These are phyloP conservation scores for Icerya purchasi DNA, from an alignment of 2,888 invertebrate genomes.

Conservation along the genomic window DNA sequence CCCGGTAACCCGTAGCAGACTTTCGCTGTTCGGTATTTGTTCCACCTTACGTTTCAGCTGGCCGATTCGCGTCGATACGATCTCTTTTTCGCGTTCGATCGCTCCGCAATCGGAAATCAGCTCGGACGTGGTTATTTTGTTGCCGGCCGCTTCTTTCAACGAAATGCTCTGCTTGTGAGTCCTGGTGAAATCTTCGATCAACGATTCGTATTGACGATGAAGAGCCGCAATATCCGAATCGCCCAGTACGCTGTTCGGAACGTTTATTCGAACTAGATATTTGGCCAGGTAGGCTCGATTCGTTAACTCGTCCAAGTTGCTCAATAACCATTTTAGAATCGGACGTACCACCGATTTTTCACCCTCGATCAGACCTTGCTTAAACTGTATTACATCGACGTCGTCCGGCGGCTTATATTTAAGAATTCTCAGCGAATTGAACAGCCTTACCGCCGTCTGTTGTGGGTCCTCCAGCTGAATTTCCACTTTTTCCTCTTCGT, in stretches of 20 bases:
- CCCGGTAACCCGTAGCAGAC: constrained; percentile 31
- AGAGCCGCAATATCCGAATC: constrained; percentile 51
- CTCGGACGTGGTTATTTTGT: constrained; percentile 40
- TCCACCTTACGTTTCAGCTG: constrained; percentile 35
- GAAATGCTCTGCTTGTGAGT: constrained; percentile 48
- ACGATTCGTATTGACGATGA: constrained; percentile 46
- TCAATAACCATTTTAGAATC: constrained; percentile 57
- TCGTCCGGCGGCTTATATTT: constrained; percentile 49
- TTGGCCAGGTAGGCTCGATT: constrained; percentile 69
- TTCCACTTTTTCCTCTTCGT: constrained; percentile 46
- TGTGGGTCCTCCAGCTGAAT: constrained; percentile 54
- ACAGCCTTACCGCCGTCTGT: constrained; percentile 45
- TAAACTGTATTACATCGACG: constrained; percentile 30
- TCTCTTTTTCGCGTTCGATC: constrained; percentile 69
- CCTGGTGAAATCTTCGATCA: constrained; percentile 61
- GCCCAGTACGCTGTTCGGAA: constrained; percentile 48
- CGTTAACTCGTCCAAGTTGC: constrained; percentile 46
- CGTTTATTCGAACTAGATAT: constrained; percentile 39
- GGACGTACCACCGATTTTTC: constrained; percentile 53
- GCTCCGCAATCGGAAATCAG: constrained; percentile 62
- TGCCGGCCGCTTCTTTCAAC: constrained; percentile 24
- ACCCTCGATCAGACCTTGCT: constrained; percentile 45
- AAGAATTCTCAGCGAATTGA: constrained; percentile 48
- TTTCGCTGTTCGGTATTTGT: constrained; percentile 40
- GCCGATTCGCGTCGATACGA: constrained; percentile 39